Evolutionary conservation across 2,797 vertebrate species (phyloP).

Genomic region (Coluber constrictor): DNA sequence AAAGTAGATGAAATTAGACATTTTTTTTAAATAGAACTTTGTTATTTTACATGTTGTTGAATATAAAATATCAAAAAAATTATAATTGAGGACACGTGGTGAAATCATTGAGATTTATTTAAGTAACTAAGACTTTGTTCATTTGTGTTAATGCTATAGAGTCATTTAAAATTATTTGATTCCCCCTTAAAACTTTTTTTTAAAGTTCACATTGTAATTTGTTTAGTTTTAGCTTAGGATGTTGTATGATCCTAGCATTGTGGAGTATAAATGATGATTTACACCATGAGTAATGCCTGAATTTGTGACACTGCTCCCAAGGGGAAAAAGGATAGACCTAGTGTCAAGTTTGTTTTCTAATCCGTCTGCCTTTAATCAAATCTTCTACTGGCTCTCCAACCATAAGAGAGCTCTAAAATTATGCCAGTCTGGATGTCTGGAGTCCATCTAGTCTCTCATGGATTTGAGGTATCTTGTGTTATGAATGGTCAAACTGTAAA

Average conservation of each 20-base stretch:
- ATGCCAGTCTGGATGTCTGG: neutral
- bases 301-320: neutral
- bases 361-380: neutral
- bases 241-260: neutral
- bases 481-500: neutral
- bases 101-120: neutral
- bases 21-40: neutral
- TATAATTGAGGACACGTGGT: neutral
- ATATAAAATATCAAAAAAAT: neutral
- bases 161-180: neutral
- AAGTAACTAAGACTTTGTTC: neutral
- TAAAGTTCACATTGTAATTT: neutral
- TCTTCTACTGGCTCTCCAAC: neutral
- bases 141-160: neutral
- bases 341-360: neutral
- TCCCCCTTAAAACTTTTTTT: neutral
- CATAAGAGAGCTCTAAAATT: neutral
- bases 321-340: neutral
- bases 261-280: neutral
- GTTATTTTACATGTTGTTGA: neutral
- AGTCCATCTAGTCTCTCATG: neutral
- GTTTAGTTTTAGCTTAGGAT: neutral
- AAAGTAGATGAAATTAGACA: neutral
- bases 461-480: neutral
- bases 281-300: neutral